Evolutionary conservation across 1,140 invertebrate genomes (phyloP), one percentile per base, ranked within the genome.

Genomic region (Kradibia gibbosae): DNA sequence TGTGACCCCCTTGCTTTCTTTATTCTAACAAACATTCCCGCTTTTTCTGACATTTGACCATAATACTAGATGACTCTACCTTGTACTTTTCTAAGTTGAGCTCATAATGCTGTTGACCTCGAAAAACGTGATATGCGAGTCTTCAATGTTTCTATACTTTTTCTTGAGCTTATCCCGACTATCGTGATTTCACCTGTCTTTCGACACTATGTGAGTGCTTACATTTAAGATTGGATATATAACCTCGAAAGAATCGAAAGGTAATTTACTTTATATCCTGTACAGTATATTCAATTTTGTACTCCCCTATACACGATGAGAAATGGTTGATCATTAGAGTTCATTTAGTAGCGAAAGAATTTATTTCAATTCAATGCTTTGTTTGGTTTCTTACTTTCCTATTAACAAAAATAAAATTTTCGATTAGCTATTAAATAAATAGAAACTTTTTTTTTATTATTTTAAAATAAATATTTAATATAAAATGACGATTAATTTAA

Each of bases 21-120:
- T n/a, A n/a, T n/a, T n/a, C 67, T 3, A 1, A 36, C 36, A 7
- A 28, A 25, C 25, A 1, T 50, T 28, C 74, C 65, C 28, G 17
- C 22, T 65, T 42, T 48, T 11, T 20, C n/a, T 39, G 57, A 55
- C 55, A 70, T 73, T 81, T 81, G 72, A 81, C 79, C 79, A 81
- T 73, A 81, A 81, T 75, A 28, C 72, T 39, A 36, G 22, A 34
- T n/a, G 45, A 28, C 20, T 3, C 55, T n/a, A 42, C 28, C 71
- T 36, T 48, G 65, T 71, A 71, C 71, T 55, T 70, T 78, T 42
- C 50, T 31, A 34, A 20, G n/a, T 25, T 60, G 48, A 78, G 15
- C 36, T 57, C 72, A 57, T 36, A 36, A 0, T 25, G 45, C 57
- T 50, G 45, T 57, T 15, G 31, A 22, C 62, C 60, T 50, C 74